phyloP scores from a whole-genome alignment of 2,888 invertebrate species.

The Aphelenchoides bicaudatus region DNA sequence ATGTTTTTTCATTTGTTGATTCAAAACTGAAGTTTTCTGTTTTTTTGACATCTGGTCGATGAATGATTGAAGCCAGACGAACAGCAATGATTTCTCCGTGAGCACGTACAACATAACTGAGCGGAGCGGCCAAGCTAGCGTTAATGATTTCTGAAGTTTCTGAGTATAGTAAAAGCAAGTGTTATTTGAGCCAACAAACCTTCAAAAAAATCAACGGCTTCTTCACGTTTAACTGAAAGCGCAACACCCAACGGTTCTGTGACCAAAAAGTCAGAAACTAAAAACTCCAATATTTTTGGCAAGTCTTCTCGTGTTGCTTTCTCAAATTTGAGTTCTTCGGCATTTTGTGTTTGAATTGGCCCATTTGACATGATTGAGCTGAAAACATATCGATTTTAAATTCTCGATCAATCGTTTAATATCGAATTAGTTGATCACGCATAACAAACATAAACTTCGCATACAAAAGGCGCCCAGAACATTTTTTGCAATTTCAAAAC shows the following conservation, averaged over 20 bases:
- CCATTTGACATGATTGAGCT: too few species aligned
- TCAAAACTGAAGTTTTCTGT: slow-evolving; percentile 13
- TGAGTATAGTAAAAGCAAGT: background rate
- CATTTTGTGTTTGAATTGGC: too few species aligned
- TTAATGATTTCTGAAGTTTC: slow-evolving; percentile 25
- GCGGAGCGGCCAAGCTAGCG: background rate
- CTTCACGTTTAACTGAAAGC: slow-evolving; percentile 20
- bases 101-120: slow-evolving; percentile 29
- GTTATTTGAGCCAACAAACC: slow-evolving; percentile 16
- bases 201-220: slow-evolving; percentile 28
- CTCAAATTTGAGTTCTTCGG: too few species aligned
- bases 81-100: slow-evolving; percentile 26
- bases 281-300: slow-evolving; percentile 25
- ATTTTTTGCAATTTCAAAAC: too few species aligned
- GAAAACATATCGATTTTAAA: too few species aligned
- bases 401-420: too few species aligned
- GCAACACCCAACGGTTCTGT: slow-evolving; percentile 31
- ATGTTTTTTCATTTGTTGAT: slow-evolving; percentile 10
- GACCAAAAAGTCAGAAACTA: slow-evolving; percentile 27
- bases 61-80: slow-evolving; percentile 25
- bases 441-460: too few species aligned
- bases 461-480: too few species aligned
- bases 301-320: slow-evolving; percentile 24
- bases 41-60: slow-evolving; percentile 13
- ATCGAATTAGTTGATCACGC: too few species aligned